Percentiles rank a stretch among this genome's conserved stretches.
These are phyloP conservation scores for Epirrhoe alternata DNA, from an alignment of 2,888 invertebrate genomes.

Conservation along the genomic window DNA sequence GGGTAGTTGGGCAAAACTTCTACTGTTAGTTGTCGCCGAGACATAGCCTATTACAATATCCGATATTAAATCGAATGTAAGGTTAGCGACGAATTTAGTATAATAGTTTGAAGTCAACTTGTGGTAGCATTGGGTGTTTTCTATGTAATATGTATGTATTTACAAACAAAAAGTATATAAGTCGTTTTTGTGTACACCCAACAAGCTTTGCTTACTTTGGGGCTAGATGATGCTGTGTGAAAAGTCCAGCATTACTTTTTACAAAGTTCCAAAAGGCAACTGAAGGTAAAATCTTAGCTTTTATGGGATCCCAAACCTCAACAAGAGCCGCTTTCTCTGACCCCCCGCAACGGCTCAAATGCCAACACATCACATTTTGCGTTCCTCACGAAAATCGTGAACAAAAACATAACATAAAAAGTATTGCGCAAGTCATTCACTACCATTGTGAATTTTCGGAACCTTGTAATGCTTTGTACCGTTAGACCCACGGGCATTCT, in stretches of 20 bases:
- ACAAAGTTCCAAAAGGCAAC: not conserved
- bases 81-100: too few relatives aligned
- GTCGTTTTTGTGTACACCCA: too few relatives aligned
- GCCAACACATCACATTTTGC: slow-evolving; percentile 63
- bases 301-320: slow-evolving; percentile 38
- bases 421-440: slow-evolving; percentile 78
- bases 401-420: slow-evolving; percentile 68
- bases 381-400: slow-evolving; percentile 72
- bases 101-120: too few relatives aligned
- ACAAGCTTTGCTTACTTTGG: too few relatives aligned
- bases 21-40: not conserved
- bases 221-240: too few relatives aligned
- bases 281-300: slow-evolving; percentile 41
- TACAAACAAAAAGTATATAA: too few relatives aligned
- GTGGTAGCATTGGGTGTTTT: too few relatives aligned
- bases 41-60: too few relatives aligned
- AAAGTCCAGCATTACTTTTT: too few relatives aligned
- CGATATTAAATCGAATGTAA: too few relatives aligned
- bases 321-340: slow-evolving; percentile 71
- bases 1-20: not conserved
- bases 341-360: slow-evolving; percentile 72
- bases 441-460: slow-evolving; percentile 70
- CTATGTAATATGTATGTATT: too few relatives aligned
- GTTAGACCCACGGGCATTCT: slow-evolving; percentile 71
- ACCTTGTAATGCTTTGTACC: slow-evolving; percentile 70